phyloP scores from a whole-genome alignment of 2,113 vertebrate species.

The Sphaerodactylus townsendi region DNA sequence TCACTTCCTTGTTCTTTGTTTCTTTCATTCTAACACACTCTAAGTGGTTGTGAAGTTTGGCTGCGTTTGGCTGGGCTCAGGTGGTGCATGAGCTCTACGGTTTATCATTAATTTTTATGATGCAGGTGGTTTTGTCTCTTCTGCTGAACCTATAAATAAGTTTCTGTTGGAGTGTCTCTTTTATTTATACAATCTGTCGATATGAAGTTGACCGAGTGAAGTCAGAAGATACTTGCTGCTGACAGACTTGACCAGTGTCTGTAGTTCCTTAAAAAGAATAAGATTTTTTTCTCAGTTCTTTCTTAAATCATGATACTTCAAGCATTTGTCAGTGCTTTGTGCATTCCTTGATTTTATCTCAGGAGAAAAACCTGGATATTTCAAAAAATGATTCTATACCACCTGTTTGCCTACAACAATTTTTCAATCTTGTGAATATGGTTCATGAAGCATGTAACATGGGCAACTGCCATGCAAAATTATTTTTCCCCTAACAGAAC shows the following conservation, averaged over 20 bases:
- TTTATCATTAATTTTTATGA: constrained; percentile 24
- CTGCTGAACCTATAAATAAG: background rate
- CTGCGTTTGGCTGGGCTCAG: background rate
- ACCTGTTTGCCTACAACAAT: background rate
- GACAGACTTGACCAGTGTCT: constrained; percentile 18
- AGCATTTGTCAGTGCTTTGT: constrained; percentile 26
- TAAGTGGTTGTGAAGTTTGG: constrained; percentile 6
- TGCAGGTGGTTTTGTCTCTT: background rate
- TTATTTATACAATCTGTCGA: constrained; percentile 7
- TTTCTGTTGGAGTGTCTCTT: constrained; percentile 6
- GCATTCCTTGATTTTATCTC: constrained; percentile 23
- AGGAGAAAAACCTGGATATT: background rate
- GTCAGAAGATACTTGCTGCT: constrained; percentile 1
- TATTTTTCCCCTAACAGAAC: background rate
- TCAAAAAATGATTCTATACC: background rate
- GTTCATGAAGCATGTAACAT: background rate
- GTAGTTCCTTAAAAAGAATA: constrained; percentile 19
- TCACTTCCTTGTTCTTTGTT: background rate
- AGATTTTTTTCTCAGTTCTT: constrained; percentile 14
- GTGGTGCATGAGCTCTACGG: background rate
- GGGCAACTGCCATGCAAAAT: background rate
- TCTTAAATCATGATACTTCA: constrained; percentile 35
- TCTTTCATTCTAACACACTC: background rate
- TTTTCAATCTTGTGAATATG: background rate
- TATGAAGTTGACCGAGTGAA: background rate